Base-by-base conservation (phyloP, 2,113 vertebrate genomes). In the Alectura lathami region DNA sequence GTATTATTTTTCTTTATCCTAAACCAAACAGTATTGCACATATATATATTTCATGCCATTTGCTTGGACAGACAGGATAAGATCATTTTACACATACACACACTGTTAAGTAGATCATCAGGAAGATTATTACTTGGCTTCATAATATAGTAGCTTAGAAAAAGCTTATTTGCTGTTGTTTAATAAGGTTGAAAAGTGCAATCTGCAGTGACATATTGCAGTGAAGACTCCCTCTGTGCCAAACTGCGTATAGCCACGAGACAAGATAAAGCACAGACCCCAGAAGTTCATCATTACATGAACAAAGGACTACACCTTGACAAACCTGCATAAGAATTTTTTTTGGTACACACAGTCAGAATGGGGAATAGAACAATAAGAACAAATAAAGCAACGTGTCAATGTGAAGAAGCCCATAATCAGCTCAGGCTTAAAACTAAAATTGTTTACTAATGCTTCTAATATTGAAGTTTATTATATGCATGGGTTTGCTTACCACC, bases 31-130 rank as follows among this genome's bases (percentile, higher is more conserved):
- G 50, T 16, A 64, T 5, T 32, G 57, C 1, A 8, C 15, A 4
- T 1, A 14, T 2, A 27, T 11, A 38, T 6, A 9, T 8, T 36
- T 77, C 1, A 2, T 10, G 32, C 3, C 5, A 17, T 42, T 34
- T 64, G 9, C 11, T 50, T 66, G 36, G 32, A 51, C 29, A 60
- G 43, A 63, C 17, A 17, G n/a, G 16, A 82, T 21, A 11, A 79
- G 6, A 74, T 3, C 17, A 36, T 51, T 23, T 64, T 45, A 72
- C 32, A 36, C 27, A 57, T 2, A 26, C 8, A 32, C 8, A 62
- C 18, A n/a, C 20, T 11, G 8, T 11, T 63, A 45, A 91, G 20
- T 5, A 53, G 26, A 87, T 17, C 47, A 78, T 5, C 36, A 78
- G 32, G 42, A 53, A 23, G 84, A 57, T 17, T 77, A 68, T 34